phyloP scores from a whole-genome alignment of 2,888 invertebrate species.

The Minunthozetes semirufus region DNA sequence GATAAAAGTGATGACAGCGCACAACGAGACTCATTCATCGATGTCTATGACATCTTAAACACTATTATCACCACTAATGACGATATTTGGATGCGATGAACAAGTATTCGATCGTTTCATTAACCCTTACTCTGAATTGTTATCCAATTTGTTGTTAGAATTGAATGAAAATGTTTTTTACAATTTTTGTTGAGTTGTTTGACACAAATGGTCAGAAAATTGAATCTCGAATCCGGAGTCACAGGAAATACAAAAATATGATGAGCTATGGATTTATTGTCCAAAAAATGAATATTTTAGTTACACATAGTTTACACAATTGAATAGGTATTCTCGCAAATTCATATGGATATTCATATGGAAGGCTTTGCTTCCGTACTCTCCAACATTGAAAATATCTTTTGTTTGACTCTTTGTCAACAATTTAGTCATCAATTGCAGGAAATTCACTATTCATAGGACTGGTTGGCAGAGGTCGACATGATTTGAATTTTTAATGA shows the following conservation, averaged over 20 bases:
- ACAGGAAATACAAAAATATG: constrained; percentile 16
- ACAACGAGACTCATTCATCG: background rate
- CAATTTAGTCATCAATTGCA: background rate
- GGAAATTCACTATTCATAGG: background rate
- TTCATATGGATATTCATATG: no score
- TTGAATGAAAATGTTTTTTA: background rate
- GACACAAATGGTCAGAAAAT: constrained; percentile 25
- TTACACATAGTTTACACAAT: constrained; percentile 16
- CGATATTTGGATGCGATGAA: background rate
- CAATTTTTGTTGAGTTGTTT: background rate
- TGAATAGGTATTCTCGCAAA: background rate
- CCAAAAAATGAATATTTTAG: constrained; percentile 24
- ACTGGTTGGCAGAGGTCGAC: no score
- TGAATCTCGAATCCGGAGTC: constrained; percentile 6
- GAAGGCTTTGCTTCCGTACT: constrained; percentile 2
- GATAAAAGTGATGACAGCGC: constrained; percentile 7
- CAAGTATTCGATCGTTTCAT: constrained; percentile 7
- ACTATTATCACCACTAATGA: constrained; percentile 1
- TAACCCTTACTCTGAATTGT: constrained; percentile 16
- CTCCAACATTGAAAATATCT: background rate
- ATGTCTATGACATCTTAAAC: constrained; percentile 19
- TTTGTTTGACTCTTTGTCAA: background rate
- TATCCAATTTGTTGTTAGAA: background rate
- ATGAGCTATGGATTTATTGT: background rate
- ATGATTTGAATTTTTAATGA: no score